These are phyloP conservation scores for Pristionchus entomophagus DNA, from an alignment of 2,888 invertebrate genomes.

Conservation along the genomic window DNA sequence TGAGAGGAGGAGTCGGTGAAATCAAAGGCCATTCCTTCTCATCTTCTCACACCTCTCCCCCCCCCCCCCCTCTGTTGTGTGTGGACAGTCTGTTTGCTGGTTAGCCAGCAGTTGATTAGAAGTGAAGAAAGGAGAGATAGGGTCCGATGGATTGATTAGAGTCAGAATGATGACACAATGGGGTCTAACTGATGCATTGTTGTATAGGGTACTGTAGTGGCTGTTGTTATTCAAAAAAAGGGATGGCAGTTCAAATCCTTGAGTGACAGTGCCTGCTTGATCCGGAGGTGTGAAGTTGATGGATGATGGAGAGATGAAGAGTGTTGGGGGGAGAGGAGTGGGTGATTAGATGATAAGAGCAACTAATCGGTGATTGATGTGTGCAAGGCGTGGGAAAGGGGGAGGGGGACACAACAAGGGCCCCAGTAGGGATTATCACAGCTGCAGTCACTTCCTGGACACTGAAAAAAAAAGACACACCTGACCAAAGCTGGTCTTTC, in stretches of 20 bases:
- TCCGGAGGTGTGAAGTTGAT: background rate
- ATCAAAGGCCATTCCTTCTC: background rate
- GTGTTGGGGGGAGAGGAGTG: background rate
- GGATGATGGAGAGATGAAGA: background rate
- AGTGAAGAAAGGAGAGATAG: background rate
- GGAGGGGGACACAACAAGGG: background rate
- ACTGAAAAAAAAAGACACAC: no score
- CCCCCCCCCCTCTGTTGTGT: conserved; percentile 4
- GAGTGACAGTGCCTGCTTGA: background rate
- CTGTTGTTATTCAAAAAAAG: no score
- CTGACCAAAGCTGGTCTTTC: no score
- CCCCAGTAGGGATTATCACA: background rate
- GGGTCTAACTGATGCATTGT: no score
- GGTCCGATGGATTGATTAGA: no score
- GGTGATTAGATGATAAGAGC: background rate
- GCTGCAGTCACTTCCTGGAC: background rate
- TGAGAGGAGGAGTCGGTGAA: background rate
- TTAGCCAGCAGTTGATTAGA: no score
- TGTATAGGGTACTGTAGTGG: no score
- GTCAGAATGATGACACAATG: background rate
- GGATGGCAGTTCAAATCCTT: background rate
- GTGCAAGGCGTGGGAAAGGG: background rate
- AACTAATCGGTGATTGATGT: conserved; percentile 26
- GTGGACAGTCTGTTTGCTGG: background rate
- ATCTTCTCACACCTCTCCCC: conserved; percentile 9